Conservation (phyloP, 2,113 vertebrate genomes). For the Lamprologus speciosus region DNA sequence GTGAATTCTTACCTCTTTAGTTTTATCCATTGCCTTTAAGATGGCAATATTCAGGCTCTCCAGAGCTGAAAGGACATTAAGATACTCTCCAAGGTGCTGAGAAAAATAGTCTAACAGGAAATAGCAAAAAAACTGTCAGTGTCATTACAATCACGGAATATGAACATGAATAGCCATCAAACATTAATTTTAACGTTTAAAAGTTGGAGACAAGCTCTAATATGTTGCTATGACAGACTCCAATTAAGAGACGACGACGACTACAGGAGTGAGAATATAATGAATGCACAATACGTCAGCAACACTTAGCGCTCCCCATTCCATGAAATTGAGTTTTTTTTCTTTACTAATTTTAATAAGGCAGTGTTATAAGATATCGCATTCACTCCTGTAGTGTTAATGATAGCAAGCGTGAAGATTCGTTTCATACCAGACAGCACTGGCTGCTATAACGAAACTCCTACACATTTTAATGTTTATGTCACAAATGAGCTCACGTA, state of each 20-base stretch:
- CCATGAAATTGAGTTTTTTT: neutral
- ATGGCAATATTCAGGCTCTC: constrained; percentile 87
- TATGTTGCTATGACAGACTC: neutral
- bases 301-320: neutral
- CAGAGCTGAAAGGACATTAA: constrained; percentile 85
- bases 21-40: constrained; percentile 93
- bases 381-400: neutral
- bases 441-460: neutral
- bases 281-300: neutral
- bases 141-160: neutral
- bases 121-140: constrained; percentile 5
- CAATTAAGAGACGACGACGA: neutral
- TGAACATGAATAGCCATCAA: neutral
- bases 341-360: neutral
- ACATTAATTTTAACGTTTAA: neutral
- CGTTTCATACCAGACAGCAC: neutral
- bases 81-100: constrained; percentile 86
- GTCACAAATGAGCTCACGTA: neutral
- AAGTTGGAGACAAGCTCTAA: neutral
- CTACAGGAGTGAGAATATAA: neutral
- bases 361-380: neutral
- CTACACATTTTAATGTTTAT: neutral
- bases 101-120: constrained; percentile 85
- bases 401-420: neutral
- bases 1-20: constrained; percentile 80